Conservation (phyloP, 2,113 vertebrate genomes). For the Prunella himalayana region DNA sequence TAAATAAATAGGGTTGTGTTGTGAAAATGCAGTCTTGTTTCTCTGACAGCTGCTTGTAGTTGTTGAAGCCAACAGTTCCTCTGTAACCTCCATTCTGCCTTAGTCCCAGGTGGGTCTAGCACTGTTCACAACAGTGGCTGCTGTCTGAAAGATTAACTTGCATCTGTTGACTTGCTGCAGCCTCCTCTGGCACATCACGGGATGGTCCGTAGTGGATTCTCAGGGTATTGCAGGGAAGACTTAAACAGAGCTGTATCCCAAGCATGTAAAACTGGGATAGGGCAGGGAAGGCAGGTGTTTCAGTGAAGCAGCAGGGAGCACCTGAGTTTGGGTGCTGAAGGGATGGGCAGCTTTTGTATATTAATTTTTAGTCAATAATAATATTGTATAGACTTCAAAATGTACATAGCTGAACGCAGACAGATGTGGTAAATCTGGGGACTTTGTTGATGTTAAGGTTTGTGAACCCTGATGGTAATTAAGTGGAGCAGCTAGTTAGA, state of each 20-base stretch:
- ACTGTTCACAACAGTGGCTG: not conserved
- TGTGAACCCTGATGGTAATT: not conserved
- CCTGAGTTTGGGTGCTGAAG: not conserved
- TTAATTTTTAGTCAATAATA: not conserved
- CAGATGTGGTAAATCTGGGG: not conserved
- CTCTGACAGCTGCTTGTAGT: not conserved
- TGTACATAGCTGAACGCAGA: not conserved
- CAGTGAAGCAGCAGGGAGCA: not conserved
- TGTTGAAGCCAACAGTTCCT: not conserved
- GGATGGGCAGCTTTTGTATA: not conserved
- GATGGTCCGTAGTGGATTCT: not conserved
- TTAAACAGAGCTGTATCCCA: not conserved
- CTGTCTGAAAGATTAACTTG: not conserved
- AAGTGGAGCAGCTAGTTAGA: not conserved
- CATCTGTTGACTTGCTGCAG: not conserved
- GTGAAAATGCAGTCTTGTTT: not conserved
- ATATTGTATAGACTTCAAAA: not conserved
- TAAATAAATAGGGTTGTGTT: not conserved
- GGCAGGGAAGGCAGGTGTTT: not conserved
- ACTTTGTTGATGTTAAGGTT: not conserved
- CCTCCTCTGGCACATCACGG: not conserved
- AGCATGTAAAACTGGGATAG: accelerated
- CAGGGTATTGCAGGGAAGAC: not conserved
- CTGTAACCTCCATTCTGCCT: not conserved
- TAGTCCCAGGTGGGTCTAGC: not conserved